Evolutionary conservation across 2,113 vertebrate species (phyloP).

Genomic region (Malurus melanocephalus): DNA sequence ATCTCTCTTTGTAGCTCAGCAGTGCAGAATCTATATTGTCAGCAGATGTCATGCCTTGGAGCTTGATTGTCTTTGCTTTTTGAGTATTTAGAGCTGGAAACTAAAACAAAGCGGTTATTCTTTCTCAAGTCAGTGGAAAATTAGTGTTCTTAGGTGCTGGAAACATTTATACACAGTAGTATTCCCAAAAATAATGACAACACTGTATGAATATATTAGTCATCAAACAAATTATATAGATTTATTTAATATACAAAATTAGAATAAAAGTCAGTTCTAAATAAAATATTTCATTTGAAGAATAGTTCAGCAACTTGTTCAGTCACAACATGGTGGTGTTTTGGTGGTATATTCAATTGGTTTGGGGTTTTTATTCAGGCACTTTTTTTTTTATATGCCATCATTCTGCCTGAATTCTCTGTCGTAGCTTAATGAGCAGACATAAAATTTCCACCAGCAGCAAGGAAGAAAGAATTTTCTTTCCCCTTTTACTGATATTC

Average conservation of each 20-base stretch:
- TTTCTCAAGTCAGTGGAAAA: neutral
- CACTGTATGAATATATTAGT: neutral
- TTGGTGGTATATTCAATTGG: neutral
- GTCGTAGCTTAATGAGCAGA: neutral
- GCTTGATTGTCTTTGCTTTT: neutral
- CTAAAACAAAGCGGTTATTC: neutral
- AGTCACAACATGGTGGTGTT: neutral
- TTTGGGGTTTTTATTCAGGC: too few species aligned
- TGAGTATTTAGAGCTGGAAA: neutral
- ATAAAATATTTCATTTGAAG: constrained; percentile 24
- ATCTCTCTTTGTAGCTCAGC: neutral
- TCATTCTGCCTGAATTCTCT: neutral
- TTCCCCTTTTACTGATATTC: neutral
- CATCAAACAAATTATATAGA: neutral
- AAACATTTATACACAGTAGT: neutral
- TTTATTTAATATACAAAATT: constrained; percentile 27
- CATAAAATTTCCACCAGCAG: neutral
- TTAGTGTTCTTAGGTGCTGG: neutral
- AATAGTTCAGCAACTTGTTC: neutral
- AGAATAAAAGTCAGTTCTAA: neutral
- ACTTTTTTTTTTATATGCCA: neutral
- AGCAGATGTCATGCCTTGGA: neutral
- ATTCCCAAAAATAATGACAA: neutral
- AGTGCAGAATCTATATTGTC: neutral
- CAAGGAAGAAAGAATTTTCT: neutral